Evolutionary conservation across 1,140 invertebrate species (phyloP).

Genomic region (Drosophila albomicans): DNA sequence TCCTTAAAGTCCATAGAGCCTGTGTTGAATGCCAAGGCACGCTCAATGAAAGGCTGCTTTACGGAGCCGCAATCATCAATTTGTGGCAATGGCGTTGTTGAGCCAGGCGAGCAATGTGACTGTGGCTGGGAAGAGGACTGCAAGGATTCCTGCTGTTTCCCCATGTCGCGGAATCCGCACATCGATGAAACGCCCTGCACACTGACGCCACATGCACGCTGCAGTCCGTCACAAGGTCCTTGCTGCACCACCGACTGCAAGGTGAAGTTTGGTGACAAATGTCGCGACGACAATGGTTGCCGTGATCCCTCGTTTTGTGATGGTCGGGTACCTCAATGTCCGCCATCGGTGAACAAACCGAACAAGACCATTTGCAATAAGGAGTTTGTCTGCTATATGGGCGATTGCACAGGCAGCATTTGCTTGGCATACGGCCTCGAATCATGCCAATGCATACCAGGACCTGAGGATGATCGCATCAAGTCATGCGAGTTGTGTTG

Average conservation of each 20-base stretch:
- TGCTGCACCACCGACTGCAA: slow-evolving; percentile 96
- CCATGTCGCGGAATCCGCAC: slow-evolving; percentile 91
- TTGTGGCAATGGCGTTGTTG: slow-evolving; percentile 98
- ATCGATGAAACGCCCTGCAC: slow-evolving; percentile 93
- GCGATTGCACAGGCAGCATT: slow-evolving; percentile 96
- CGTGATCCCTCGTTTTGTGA: slow-evolving; percentile 95
- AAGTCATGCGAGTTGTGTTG: slow-evolving; percentile 96
- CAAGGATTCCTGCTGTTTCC: slow-evolving; percentile 96
- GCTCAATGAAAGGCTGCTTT: slow-evolving; percentile 95
- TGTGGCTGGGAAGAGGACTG: slow-evolving; percentile 99
- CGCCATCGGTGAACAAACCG: slow-evolving; percentile 95
- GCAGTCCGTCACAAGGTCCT: slow-evolving; percentile 90
- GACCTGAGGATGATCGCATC: slow-evolving; percentile 90
- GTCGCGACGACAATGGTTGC: slow-evolving; percentile 97
- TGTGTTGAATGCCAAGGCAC: slow-evolving; percentile 96
- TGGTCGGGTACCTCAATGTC: slow-evolving; percentile 93
- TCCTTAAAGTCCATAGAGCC: slow-evolving; percentile 97
- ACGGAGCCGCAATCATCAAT: slow-evolving; percentile 95
- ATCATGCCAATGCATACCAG: slow-evolving; percentile 96
- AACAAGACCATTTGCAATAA: slow-evolving; percentile 98
- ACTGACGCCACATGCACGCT: slow-evolving; percentile 88
- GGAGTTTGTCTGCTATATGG: slow-evolving; percentile 97
- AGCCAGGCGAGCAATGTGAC: slow-evolving; percentile 98
- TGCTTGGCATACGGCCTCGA: slow-evolving; percentile 97
- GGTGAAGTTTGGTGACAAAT: slow-evolving; percentile 94